phyloP scores from a whole-genome alignment of 2,113 vertebrate species.

The Ophiodon elongatus region DNA sequence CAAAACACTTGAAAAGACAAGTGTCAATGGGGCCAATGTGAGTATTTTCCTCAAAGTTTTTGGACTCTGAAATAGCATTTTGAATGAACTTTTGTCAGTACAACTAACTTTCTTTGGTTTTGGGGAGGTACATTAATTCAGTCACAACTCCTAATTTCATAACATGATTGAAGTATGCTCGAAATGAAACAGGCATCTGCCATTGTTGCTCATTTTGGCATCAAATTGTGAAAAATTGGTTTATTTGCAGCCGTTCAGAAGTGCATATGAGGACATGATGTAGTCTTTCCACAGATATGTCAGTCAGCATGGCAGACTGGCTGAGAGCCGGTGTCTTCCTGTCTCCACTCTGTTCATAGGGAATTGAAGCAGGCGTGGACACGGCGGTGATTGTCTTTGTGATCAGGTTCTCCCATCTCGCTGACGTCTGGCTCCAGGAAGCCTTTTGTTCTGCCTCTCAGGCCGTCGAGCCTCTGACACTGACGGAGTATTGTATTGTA shows the following conservation, averaged over 20 bases:
- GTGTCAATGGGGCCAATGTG: too few species aligned
- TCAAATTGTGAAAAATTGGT: too few species aligned
- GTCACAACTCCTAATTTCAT: too few species aligned
- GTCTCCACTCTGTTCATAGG: constrained; percentile 9
- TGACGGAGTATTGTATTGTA: too few species aligned
- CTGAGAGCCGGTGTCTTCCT: background rate
- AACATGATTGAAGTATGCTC: too few species aligned
- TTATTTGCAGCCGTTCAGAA: background rate
- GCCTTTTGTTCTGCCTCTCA: constrained; percentile 23
- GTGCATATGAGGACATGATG: background rate
- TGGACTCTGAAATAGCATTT: too few species aligned
- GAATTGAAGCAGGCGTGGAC: constrained; percentile 36
- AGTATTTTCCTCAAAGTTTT: too few species aligned
- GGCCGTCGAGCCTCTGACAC: constrained; percentile 34
- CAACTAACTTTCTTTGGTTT: too few species aligned
- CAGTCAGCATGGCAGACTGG: background rate
- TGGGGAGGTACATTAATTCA: too few species aligned
- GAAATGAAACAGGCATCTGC: background rate
- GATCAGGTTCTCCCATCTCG: constrained; percentile 37
- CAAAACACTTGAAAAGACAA: too few species aligned
- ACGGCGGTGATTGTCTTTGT: constrained; percentile 39
- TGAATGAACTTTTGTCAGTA: too few species aligned
- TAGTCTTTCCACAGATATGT: background rate
- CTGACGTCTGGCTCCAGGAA: constrained; percentile 25
- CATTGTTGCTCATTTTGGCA: too few species aligned